Conservation (phyloP, 2,797 vertebrate species). For the Melanotaenia boesemani region DNA sequence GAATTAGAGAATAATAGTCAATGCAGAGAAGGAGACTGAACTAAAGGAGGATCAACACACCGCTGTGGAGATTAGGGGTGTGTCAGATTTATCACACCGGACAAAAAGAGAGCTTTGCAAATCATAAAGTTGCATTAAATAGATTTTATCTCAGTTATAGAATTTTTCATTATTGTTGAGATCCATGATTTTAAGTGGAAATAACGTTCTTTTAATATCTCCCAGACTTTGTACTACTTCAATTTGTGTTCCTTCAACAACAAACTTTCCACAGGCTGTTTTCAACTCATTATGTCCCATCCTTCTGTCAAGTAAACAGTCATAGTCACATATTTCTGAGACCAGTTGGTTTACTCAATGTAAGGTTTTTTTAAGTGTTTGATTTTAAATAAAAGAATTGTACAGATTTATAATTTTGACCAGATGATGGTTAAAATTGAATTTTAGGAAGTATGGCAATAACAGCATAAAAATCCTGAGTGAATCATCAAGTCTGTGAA, state of each 20-base stretch:
- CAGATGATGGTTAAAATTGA: background rate
- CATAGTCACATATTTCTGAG: background rate
- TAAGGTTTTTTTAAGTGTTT: background rate
- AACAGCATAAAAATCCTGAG: background rate
- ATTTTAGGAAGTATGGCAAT: background rate
- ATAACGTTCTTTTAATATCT: background rate
- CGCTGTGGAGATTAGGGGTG: background rate
- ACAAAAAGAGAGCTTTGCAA: background rate
- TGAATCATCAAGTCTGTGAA: background rate
- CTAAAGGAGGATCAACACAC: background rate
- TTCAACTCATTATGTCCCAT: too few species aligned
- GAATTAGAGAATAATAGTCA: slow-evolving; percentile 6
- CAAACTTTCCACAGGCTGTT: background rate
- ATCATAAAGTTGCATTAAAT: slow-evolving; percentile 1
- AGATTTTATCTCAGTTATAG: background rate
- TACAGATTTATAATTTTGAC: background rate
- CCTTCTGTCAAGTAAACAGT: too few species aligned
- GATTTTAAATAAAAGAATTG: background rate
- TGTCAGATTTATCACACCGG: background rate
- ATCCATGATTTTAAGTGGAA: background rate
- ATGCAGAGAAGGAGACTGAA: background rate
- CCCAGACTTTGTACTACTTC: background rate
- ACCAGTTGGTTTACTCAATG: background rate
- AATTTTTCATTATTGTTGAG: background rate
- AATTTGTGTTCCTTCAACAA: background rate